Conservation (phyloP, 1,140 invertebrate genomes). For the Galleria mellonella region DNA sequence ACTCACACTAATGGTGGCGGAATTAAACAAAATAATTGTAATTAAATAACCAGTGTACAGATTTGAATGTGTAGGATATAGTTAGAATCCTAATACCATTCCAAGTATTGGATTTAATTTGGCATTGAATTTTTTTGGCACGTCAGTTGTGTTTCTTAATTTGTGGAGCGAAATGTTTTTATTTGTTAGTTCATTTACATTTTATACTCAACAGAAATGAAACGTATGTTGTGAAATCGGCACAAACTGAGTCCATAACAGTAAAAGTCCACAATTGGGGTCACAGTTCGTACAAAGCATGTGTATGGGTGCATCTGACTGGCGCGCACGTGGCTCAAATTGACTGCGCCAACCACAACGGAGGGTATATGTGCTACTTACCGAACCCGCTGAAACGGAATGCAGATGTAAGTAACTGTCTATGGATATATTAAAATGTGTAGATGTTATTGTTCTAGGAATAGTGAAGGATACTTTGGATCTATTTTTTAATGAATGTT, state of each 20-base stretch:
- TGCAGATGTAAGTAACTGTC: slow-evolving; percentile 13
- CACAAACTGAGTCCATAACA: slow-evolving; percentile 13
- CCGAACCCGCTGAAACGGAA: slow-evolving; percentile 7
- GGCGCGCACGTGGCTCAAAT: slow-evolving; percentile 15
- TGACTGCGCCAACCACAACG: neutral
- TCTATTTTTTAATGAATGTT: too few species aligned
- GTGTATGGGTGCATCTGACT: slow-evolving; percentile 14
- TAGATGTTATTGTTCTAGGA: neutral
- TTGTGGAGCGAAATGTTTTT: too few species aligned
- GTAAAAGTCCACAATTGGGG: slow-evolving; percentile 21
- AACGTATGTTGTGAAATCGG: slow-evolving; percentile 9
- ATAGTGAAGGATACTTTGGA: too few species aligned
- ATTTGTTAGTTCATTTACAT: slow-evolving; percentile 2
- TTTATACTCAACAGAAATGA: too few species aligned
- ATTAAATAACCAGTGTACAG: too few species aligned
- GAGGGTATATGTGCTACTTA: slow-evolving; percentile 8
- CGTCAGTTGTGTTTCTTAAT: too few species aligned
- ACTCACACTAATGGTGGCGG: too few species aligned
- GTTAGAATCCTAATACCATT: too few species aligned
- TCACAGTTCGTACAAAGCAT: slow-evolving; percentile 16
- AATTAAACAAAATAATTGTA: too few species aligned
- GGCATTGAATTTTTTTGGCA: too few species aligned
- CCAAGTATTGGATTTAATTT: too few species aligned
- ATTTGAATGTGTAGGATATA: too few species aligned
- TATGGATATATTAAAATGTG: neutral